Percentiles rank a stretch among this genome's conserved stretches.
These are phyloP conservation scores for Tachina lurida DNA, from an alignment of 2,888 invertebrate genomes.

Conservation along the genomic window DNA sequence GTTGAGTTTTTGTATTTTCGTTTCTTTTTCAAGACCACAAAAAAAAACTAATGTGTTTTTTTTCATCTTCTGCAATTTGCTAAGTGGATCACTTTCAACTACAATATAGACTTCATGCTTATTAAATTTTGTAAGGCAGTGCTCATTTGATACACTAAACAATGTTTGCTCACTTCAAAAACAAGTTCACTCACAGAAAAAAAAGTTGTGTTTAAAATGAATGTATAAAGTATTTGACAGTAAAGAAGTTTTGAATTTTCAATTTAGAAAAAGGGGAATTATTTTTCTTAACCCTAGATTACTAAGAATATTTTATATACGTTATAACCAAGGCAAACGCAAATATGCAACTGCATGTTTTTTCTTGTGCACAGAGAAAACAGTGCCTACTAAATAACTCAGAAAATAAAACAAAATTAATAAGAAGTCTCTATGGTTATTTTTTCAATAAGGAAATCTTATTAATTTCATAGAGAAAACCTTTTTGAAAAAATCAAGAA, in stretches of 20 bases:
- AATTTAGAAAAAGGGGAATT: not conserved
- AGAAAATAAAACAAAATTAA: no score
- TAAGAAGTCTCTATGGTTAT: no score
- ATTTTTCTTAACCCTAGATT: no score
- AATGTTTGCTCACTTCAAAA: not conserved
- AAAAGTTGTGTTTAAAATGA: not conserved
- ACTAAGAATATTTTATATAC: no score
- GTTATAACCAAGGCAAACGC: no score
- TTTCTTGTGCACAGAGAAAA: no score
- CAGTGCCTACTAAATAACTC: no score
- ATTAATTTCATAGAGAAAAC: no score
- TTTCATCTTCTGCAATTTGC: not conserved
- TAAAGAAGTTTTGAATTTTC: not conserved
- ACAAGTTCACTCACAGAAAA: not conserved
- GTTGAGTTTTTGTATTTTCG: not conserved
- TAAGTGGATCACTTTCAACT: slow-evolving; percentile 17
- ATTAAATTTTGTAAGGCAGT: slow-evolving; percentile 8
- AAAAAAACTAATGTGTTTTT: slow-evolving; percentile 1
- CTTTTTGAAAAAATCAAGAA: no score
- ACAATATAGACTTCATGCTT: not conserved
- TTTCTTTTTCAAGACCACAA: not conserved
- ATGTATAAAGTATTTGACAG: not conserved
- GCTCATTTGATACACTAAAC: not conserved
- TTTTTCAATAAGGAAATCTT: no score
- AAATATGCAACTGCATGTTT: no score